Evolutionary conservation across 2,113 vertebrate genomes (phyloP).

Genomic region (Bubo bubo): DNA sequence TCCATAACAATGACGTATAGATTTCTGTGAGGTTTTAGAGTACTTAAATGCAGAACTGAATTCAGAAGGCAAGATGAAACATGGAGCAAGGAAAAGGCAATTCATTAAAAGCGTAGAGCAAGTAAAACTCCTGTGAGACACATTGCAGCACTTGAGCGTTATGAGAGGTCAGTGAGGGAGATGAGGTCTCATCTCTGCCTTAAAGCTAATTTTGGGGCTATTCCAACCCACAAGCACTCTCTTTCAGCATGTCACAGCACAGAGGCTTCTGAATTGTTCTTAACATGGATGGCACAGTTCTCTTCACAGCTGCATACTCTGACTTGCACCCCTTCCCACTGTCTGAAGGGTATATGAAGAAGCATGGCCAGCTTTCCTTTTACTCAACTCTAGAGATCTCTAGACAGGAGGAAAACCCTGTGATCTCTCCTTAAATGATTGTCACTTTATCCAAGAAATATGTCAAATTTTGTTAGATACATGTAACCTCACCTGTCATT

Average conservation of each 20-base stretch:
- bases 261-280: neutral
- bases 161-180: neutral
- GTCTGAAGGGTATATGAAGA: neutral
- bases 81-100: rapidly evolving
- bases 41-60: neutral
- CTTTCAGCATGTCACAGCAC: neutral
- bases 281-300: neutral
- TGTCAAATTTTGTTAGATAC: neutral
- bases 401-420: neutral
- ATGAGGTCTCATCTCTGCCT: neutral
- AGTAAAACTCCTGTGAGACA: neutral
- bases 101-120: neutral
- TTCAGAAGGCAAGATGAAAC: neutral
- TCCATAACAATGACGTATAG: neutral
- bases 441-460: neutral
- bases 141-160: rapidly evolving
- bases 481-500: neutral
- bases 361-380: neutral
- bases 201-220: neutral
- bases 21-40: neutral
- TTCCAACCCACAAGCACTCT: neutral
- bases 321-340: neutral
- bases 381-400: too few species aligned
- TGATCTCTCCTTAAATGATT: neutral
- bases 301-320: neutral